Conservation (phyloP, 1,140 invertebrate genomes). For the Solenopsis invicta region DNA sequence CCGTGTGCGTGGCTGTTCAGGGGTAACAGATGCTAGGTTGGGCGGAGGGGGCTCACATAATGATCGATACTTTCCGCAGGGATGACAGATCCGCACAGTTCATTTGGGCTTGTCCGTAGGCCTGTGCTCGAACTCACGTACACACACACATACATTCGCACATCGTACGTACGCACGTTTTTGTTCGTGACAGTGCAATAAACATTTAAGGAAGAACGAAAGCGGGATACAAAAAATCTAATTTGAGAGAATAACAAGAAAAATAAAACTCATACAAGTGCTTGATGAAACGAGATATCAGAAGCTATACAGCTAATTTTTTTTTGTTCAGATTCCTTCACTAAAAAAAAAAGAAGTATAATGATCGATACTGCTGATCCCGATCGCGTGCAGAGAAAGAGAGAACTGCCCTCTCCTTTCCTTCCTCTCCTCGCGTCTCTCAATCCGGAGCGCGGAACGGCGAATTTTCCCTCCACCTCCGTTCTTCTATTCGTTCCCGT, state of each 20-base stretch:
- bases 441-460: slow-evolving; percentile 52
- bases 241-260: neutral
- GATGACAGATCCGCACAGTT: neutral
- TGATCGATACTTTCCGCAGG: slow-evolving; percentile 70
- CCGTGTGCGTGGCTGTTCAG: neutral
- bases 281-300: neutral
- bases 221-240: neutral
- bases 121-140: neutral
- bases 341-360: slow-evolving; percentile 9
- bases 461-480: slow-evolving; percentile 64
- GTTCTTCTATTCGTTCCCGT: slow-evolving; percentile 35
- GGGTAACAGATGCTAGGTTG: neutral
- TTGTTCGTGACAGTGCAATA: neutral
- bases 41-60: slow-evolving; percentile 41
- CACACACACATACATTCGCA: too few species aligned
- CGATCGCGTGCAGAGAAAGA: slow-evolving; percentile 52
- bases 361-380: slow-evolving; percentile 75
- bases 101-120: neutral
- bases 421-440: slow-evolving; percentile 17
- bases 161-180: neutral
- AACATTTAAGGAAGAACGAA: neutral
- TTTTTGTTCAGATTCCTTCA: neutral
- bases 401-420: slow-evolving; percentile 7
- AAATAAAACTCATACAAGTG: neutral
- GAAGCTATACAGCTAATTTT: neutral